Base-by-base conservation (phyloP, 2,888 invertebrate genomes). In the Nyleta sp. region DNA sequence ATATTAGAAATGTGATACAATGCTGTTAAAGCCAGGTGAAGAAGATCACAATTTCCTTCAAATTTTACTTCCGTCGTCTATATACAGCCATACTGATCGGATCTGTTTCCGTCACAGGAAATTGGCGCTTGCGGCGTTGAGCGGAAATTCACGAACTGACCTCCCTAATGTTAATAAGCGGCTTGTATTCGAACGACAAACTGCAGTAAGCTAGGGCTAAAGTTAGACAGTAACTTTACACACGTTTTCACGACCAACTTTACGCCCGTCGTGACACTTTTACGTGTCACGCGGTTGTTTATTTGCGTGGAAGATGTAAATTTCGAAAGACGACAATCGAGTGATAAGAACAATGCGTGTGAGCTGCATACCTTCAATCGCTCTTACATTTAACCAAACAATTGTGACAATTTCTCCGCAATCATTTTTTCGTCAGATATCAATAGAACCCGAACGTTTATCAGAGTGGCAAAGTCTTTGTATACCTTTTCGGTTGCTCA, bases 121-220 rank as follows among this genome's bases (percentile, higher is more conserved):
- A 88, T 88, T 88, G 87, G 85, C 78, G 84, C 85, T 87, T 84
- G 86, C 85, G 86, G 86, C 83, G 78, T 72, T 55, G 64, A 48
- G 83, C 85, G 85, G 86, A 88, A 86, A 87, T 85, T 87, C 83
- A 80, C 78, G 82, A 85, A 84, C 82, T 83, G 86, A 86, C 83
- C 84, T 83, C 81, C 81, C 76, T 86, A 86, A 88, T 85, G 83
- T 82, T 85, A 84, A 84, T 85, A 85, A 84, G 83, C 82, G 62
- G 78, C 70, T 60, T 65, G 42, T 73, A 59, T 68, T 74, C 67
- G 13, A 53, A 67, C 55, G 64, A 59, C 67, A 72, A 79, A 72
- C 68, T 67, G 24, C 22, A 55, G 60, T 71, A 52, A 72, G 65
- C 50, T 11, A 13, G 5, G 11, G 13, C n/a, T 11, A n/a, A 38